Evolutionary conservation across 2,113 vertebrate genomes (phyloP).

Genomic region (Lepisosteus osseus): DNA sequence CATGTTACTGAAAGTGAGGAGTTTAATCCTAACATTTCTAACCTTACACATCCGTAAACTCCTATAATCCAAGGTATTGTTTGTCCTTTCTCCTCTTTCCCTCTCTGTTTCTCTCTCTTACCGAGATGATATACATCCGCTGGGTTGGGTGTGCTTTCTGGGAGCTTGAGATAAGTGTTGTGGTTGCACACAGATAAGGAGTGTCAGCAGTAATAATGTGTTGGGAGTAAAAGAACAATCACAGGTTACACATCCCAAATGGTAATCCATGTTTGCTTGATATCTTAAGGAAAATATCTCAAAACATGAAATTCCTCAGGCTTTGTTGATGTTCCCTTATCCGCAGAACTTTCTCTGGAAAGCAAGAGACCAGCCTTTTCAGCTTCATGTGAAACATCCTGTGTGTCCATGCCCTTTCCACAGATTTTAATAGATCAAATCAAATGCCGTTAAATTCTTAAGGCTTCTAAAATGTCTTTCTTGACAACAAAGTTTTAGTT

Average conservation of each 20-base stretch:
- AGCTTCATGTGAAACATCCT: no score
- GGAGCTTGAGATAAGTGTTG: conserved; percentile 21
- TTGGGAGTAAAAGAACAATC: conserved; percentile 36
- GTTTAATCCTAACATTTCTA: no score
- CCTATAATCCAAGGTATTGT: no score
- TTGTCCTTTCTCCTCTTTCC: no score
- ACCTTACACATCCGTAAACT: no score
- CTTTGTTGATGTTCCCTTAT: conserved; percentile 43
- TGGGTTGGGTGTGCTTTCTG: conserved; percentile 20
- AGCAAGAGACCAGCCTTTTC: not conserved
- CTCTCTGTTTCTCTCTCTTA: no score
- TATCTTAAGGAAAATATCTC: conserved; percentile 48
- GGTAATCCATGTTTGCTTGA: conserved; percentile 38
- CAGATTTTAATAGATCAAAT: no score
- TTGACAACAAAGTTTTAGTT: no score
- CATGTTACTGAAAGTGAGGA: no score
- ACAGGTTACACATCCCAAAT: conserved; percentile 48
- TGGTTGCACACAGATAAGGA: conserved; percentile 40
- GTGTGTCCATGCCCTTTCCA: no score
- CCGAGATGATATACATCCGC: conserved; percentile 44
- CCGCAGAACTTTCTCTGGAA: not conserved
- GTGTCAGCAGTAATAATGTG: conserved; percentile 29
- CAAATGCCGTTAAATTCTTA: conserved; percentile 8
- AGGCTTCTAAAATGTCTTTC: not conserved
- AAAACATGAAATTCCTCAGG: conserved; percentile 31